Base-by-base conservation (phyloP, 2,797 vertebrate genomes). In the Uromys caudimaculatus region DNA sequence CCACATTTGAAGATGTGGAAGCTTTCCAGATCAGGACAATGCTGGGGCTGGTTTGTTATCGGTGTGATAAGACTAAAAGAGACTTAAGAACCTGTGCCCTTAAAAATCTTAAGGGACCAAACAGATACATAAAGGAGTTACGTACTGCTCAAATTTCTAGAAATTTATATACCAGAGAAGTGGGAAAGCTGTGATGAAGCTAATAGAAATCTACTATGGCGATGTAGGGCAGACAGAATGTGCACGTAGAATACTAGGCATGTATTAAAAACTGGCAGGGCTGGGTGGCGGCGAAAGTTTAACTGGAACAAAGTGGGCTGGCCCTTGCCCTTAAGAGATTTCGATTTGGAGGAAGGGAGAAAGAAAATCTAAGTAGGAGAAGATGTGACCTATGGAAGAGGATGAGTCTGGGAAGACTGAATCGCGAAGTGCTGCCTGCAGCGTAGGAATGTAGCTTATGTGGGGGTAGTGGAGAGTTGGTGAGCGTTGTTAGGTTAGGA, bases 1-100 rank as follows among this genome's bases (percentile, higher is more conserved):
- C n/a, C 78, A 17, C n/a, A 10, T 71, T 64, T 41, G 73, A 83
- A 29, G 77, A 10, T 9, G 19, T 62, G 11, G 54, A 69, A 32
- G 76, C 56, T 82, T 85, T 95, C 85, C 58, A 75, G 29, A 86
- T 76, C 35, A 50, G 73, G 88, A 44, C 91, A 82, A 87, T 1
- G 10, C 44, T 11, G 41, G 50, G 50, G 4, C 47, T 64, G 73
- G 17, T 52, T 93, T 38, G 8, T 92, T 7, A 19, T 77, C 21
- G 58, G 56, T 2, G 27, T 84, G 67, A 71, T 89, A 29, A 90
- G 47, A 50, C 1, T 0, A 79, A 21, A 67, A 6, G 16, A 8
- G 10, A 60, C 19, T 73, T 81, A 6, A 83, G 32, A 91, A 82
- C 62, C n/a, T 87, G 75, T 97, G 47, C 14, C n/a, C 16, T 94